phyloP scores from a whole-genome alignment of 2,113 vertebrate genomes.

The Chunga burmeisteri region DNA sequence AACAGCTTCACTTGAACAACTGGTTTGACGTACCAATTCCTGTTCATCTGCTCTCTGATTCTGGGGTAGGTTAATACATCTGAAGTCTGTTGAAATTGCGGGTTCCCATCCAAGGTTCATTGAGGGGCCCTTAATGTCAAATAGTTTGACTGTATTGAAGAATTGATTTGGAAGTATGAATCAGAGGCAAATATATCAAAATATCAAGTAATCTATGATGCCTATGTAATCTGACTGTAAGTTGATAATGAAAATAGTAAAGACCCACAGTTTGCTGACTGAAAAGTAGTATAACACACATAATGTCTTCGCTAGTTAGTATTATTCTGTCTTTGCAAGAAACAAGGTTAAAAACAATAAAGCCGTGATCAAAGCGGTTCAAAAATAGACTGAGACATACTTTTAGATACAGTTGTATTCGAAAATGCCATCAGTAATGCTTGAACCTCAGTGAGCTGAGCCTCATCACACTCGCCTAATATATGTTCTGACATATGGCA shows the following conservation, averaged over 20 bases:
- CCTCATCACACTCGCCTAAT: accelerated
- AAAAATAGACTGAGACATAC: background rate
- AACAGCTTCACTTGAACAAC: background rate
- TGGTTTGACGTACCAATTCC: background rate
- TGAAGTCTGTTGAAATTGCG: background rate
- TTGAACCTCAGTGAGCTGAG: background rate
- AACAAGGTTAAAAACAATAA: background rate
- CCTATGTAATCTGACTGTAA: background rate
- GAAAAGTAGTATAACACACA: too few species aligned
- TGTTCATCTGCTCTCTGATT: background rate
- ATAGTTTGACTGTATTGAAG: background rate
- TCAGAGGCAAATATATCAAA: background rate
- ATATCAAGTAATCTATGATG: accelerated
- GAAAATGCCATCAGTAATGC: background rate
- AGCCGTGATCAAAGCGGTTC: background rate
- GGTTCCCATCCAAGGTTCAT: background rate
- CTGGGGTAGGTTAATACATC: background rate
- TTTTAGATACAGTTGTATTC: background rate
- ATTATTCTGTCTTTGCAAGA: background rate
- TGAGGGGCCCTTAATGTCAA: accelerated
- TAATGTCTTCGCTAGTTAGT: accelerated
- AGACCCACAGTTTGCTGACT: background rate
- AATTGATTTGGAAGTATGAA: background rate
- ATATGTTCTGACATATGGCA: accelerated
- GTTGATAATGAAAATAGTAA: background rate